These are phyloP conservation scores for Ormyrus labotus DNA, from an alignment of 2,888 invertebrate genomes.

Conservation along the genomic window DNA sequence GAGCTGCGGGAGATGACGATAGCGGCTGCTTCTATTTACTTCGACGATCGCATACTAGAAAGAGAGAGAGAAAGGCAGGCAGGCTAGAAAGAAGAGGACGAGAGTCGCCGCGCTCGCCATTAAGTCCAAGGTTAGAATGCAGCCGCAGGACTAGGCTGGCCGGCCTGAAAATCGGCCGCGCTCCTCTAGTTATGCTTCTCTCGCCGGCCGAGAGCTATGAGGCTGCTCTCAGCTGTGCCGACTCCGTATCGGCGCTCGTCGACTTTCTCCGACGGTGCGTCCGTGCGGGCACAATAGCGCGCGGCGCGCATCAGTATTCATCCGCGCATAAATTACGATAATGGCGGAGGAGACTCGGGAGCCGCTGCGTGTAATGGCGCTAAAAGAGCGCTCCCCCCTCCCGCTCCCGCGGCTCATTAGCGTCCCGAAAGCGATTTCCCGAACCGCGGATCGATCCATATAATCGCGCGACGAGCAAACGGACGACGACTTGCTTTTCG, in stretches of 20 bases:
- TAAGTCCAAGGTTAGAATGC: slow-evolving; percentile 50
- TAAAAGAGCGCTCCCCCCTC: too few relatives aligned
- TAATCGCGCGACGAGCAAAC: too few relatives aligned
- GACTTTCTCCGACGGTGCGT: too few relatives aligned
- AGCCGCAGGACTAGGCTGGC: background rate
- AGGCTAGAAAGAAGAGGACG: background rate
- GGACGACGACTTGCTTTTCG: too few relatives aligned
- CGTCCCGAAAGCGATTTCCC: too few relatives aligned
- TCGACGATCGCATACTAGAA: background rate
- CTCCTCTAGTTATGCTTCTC: background rate
- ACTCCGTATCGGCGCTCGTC: too few relatives aligned
- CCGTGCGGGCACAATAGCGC: too few relatives aligned
- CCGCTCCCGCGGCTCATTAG: too few relatives aligned
- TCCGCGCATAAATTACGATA: slow-evolving; percentile 1
- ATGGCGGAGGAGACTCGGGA: background rate
- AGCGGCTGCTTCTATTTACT: too few relatives aligned
- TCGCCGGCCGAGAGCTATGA: background rate
- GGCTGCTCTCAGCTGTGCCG: too few relatives aligned
- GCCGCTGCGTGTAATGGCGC: too few relatives aligned
- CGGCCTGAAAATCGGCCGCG: background rate
- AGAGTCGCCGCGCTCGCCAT: slow-evolving; percentile 15
- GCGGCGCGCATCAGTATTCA: background rate
- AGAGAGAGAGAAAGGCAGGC: background rate
- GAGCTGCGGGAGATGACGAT: background rate
- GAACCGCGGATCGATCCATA: too few relatives aligned